A percentile compares a stretch with the other conserved stretches of the same genome.
phyloP scores from a whole-genome alignment of 1,140 invertebrate genomes.

The Drosophila bipectinata region DNA sequence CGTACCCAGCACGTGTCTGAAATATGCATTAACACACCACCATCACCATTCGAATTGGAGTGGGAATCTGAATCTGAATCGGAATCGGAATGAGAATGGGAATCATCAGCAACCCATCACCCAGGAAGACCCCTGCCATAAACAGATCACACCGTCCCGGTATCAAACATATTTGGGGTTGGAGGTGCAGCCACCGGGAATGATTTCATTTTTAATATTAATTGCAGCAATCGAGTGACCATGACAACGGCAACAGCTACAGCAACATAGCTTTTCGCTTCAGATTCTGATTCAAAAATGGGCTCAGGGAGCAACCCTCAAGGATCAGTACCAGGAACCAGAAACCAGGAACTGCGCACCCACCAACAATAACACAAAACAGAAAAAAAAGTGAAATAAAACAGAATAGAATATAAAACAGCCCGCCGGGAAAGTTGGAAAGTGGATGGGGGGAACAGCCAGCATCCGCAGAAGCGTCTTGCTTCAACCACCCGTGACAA shows the following conservation, averaged over 20 bases:
- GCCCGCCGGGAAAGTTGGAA: slow-evolving; percentile 7
- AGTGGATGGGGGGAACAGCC: slow-evolving; percentile 3
- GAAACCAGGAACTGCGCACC: slow-evolving; percentile 19
- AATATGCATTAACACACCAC: slow-evolving; percentile 80
- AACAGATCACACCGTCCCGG: slow-evolving; percentile 34
- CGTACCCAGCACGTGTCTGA: slow-evolving; percentile 78
- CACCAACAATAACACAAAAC: not conserved
- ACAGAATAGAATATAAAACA: slow-evolving; percentile 8
- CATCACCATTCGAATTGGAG: slow-evolving; percentile 23
- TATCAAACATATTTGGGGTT: not conserved
- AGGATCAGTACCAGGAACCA: slow-evolving; percentile 28
- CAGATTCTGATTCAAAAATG: not conserved
- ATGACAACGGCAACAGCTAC: slow-evolving; percentile 47
- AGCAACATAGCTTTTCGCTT: not conserved
- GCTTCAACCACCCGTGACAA: slow-evolving; percentile 59
- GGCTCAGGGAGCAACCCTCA: slow-evolving; percentile 54
- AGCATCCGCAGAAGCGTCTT: slow-evolving; percentile 27
- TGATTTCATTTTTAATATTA: slow-evolving; percentile 79
- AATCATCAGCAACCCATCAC: slow-evolving; percentile 26
- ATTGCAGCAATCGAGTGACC: slow-evolving; percentile 79
- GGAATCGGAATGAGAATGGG: slow-evolving; percentile 4
- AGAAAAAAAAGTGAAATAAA: slow-evolving; percentile 13
- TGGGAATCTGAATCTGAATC: slow-evolving; percentile 2
- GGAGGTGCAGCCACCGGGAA: slow-evolving; percentile 37
- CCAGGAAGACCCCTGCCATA: slow-evolving; percentile 25